Conservation (phyloP, 2,888 invertebrate species). For the Caradrina kadenii region DNA sequence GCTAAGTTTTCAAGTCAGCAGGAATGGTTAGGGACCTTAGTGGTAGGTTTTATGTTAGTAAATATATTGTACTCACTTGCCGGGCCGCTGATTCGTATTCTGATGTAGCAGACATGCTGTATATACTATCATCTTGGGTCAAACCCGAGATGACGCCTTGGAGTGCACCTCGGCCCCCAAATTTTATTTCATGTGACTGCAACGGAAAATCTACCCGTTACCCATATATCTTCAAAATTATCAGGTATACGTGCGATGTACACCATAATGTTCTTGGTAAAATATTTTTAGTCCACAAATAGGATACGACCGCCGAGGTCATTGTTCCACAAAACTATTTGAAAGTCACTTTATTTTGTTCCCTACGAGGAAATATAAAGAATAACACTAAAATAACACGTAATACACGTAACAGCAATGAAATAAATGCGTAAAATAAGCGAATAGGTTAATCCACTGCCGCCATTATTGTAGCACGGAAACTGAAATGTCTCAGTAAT, state of each 20-base stretch:
- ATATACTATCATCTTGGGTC: constrained; percentile 90
- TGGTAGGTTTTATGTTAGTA: constrained; percentile 41
- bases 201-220: constrained; percentile 88
- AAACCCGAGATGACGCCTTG: constrained; percentile 88
- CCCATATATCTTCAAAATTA: constrained; percentile 80
- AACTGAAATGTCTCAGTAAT: constrained; percentile 86
- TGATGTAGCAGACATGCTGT: constrained; percentile 90
- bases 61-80: constrained; percentile 83
- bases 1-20: constrained; percentile 49
- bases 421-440: constrained; percentile 78
- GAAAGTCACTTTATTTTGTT: constrained; percentile 81
- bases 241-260: constrained; percentile 75
- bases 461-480: constrained; percentile 90
- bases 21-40: constrained; percentile 41
- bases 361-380: constrained; percentile 82
- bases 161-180: constrained; percentile 87
- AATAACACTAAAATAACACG: constrained; percentile 76
- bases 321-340: constrained; percentile 85
- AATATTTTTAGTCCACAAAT: constrained; percentile 88
- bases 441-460: constrained; percentile 90
- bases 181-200: constrained; percentile 87
- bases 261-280: constrained; percentile 84
- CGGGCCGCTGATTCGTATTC: constrained; percentile 89
- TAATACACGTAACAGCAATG: constrained; percentile 64
- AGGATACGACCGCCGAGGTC: constrained; percentile 87